Evolutionary conservation across 2,888 invertebrate species (phyloP).

Genomic region (Vanessa cardui): DNA sequence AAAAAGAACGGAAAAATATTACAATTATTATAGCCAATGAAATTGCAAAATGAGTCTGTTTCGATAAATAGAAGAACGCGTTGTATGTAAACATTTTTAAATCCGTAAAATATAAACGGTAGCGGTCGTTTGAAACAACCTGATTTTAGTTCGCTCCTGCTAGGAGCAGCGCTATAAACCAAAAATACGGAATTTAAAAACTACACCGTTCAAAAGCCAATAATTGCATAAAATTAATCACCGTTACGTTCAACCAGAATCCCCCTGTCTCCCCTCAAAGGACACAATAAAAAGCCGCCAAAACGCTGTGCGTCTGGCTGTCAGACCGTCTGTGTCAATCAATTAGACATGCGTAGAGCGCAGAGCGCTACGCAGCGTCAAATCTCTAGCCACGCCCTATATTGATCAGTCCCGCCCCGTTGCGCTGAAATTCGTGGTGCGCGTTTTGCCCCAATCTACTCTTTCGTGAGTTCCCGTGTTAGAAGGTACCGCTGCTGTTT

Average conservation of each 20-base stretch:
- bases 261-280: slow-evolving; percentile 49
- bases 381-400: slow-evolving; percentile 65
- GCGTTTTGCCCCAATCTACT: slow-evolving; percentile 50
- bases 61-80: too few relatives aligned
- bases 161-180: not conserved
- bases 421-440: slow-evolving; percentile 60
- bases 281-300: slow-evolving; percentile 70
- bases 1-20: too few relatives aligned
- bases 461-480: slow-evolving; percentile 44
- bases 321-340: slow-evolving; percentile 78
- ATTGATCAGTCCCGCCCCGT: slow-evolving; percentile 71
- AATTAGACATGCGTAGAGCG: slow-evolving; percentile 66
- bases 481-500: slow-evolving; percentile 36
- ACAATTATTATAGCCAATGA: too few relatives aligned
- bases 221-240: slow-evolving; percentile 54
- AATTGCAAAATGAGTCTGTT: too few relatives aligned
- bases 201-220: slow-evolving; percentile 39
- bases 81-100: too few relatives aligned
- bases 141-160: too few relatives aligned
- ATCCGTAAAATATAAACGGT: not conserved
- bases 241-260: slow-evolving; percentile 44
- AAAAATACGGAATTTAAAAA: slow-evolving; percentile 29
- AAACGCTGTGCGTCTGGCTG: slow-evolving; percentile 66
- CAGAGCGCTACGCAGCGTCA: slow-evolving; percentile 71
- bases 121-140: not conserved